These are phyloP conservation scores for Eleginops maclovinus DNA, from an alignment of 2,113 vertebrate genomes.

Conservation along the genomic window DNA sequence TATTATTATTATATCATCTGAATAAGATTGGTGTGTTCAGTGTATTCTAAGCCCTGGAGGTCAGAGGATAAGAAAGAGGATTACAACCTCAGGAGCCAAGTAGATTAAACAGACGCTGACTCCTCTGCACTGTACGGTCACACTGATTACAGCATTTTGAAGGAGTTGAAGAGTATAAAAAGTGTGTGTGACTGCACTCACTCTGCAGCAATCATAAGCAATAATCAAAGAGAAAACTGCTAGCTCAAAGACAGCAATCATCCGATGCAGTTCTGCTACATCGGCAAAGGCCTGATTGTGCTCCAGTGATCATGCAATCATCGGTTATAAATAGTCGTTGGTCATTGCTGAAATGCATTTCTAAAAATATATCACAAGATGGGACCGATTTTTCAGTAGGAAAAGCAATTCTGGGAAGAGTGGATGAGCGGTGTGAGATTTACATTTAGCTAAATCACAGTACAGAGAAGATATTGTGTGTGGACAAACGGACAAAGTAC, in stretches of 20 bases:
- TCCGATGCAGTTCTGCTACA: conserved; percentile 23
- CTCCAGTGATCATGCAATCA: conserved; percentile 56
- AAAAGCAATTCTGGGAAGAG: background rate
- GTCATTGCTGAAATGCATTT: conserved; percentile 42
- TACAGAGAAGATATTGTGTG: conserved; percentile 3
- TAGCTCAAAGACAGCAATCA: conserved; percentile 65
- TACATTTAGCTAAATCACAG: background rate
- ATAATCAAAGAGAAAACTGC: conserved; percentile 65
- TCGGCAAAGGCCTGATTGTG: conserved; percentile 49
- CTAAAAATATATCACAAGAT: conserved; percentile 63
- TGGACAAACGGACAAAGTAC: conserved; percentile 21
- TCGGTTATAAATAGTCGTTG: conserved; percentile 58
- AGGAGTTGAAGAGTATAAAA: background rate
- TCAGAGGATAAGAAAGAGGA: conserved; percentile 73
- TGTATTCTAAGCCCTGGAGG: conserved; percentile 63
- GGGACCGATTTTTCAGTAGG: background rate
- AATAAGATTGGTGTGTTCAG: conserved; percentile 62
- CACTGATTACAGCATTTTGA: conserved; percentile 43
- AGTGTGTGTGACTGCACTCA: background rate
- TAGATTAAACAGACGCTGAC: conserved; percentile 65
- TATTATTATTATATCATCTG: conserved; percentile 64
- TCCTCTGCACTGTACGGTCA: conserved; percentile 25
- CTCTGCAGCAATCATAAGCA: conserved; percentile 45
- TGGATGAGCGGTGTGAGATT: background rate
- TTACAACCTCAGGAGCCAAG: conserved; percentile 65